Conservation (phyloP, 2,113 vertebrate species). For the Microcebus tavaratra region DNA sequence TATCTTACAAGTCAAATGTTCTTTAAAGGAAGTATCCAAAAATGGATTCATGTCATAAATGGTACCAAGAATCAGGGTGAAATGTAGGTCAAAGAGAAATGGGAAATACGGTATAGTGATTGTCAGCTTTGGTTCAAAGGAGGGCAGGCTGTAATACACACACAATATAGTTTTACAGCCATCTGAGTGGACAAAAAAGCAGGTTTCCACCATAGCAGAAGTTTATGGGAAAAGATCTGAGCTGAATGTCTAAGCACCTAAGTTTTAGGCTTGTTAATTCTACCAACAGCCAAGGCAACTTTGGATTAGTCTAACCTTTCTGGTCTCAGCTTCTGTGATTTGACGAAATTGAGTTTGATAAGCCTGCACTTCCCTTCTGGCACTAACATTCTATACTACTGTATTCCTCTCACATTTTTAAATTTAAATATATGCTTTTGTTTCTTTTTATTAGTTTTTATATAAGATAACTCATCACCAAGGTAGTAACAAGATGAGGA, state of each 20-base stretch:
- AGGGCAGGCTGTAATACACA: not conserved
- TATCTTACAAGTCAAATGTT: not conserved
- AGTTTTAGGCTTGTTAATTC: not conserved
- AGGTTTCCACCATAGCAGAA: not conserved
- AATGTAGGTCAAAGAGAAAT: not conserved
- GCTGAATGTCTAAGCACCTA: not conserved
- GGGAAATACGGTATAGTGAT: not conserved
- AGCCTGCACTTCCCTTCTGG: not conserved
- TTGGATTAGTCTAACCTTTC: not conserved
- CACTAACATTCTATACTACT: not conserved
- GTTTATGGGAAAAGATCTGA: not conserved
- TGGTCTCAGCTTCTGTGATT: not conserved
- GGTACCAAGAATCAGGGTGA: not conserved
- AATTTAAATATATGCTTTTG: not conserved
- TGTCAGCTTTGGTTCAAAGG: not conserved
- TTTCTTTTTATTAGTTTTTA: not conserved
- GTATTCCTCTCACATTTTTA: not conserved
- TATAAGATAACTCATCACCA: not conserved
- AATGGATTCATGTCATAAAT: not conserved
- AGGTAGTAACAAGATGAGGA: not conserved
- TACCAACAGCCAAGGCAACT: not conserved
- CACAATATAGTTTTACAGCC: not conserved
- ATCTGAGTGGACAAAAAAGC: not conserved
- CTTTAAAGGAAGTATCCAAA: not conserved
- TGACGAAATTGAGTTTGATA: not conserved